phyloP scores from a whole-genome alignment of 2,888 invertebrate genomes.

The Geotrupes spiniger region DNA sequence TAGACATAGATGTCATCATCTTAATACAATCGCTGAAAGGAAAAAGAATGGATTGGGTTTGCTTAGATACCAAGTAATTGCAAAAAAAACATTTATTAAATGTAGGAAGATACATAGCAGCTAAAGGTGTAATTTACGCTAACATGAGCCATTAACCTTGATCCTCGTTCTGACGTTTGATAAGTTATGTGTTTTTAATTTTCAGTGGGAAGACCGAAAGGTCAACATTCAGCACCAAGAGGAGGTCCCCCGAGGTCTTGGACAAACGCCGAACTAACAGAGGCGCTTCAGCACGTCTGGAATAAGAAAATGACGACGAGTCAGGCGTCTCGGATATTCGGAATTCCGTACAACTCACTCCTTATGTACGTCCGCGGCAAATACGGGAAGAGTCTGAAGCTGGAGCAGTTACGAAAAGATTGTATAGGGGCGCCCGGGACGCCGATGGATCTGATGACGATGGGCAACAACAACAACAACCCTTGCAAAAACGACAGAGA shows the following conservation, averaged over 20 bases:
- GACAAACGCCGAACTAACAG: conserved; percentile 89
- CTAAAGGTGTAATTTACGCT: too few species aligned
- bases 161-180: too few species aligned
- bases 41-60: too few species aligned
- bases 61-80: too few species aligned
- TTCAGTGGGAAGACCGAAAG: conserved; percentile 78
- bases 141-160: too few species aligned
- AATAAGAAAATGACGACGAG: conserved; percentile 94
- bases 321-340: conserved; percentile 86
- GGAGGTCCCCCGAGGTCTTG: conserved; percentile 89
- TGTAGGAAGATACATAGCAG: too few species aligned
- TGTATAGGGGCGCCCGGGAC: conserved; percentile 75
- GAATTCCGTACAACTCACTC: conserved; percentile 90
- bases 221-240: conserved; percentile 86
- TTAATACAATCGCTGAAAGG: too few species aligned
- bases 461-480: conserved; percentile 53
- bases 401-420: conserved; percentile 84
- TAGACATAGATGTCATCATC: too few species aligned
- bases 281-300: conserved; percentile 92
- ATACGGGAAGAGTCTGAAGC: conserved; percentile 87
- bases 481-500: conserved; percentile 54
- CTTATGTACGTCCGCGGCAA: conserved; percentile 91
- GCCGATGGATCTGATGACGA: conserved; percentile 57
- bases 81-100: too few species aligned
- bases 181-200: conserved; percentile 30